These are phyloP conservation scores for Limnodromus scolopaceus DNA, from an alignment of 2,797 vertebrate species.

Conservation along the genomic window DNA sequence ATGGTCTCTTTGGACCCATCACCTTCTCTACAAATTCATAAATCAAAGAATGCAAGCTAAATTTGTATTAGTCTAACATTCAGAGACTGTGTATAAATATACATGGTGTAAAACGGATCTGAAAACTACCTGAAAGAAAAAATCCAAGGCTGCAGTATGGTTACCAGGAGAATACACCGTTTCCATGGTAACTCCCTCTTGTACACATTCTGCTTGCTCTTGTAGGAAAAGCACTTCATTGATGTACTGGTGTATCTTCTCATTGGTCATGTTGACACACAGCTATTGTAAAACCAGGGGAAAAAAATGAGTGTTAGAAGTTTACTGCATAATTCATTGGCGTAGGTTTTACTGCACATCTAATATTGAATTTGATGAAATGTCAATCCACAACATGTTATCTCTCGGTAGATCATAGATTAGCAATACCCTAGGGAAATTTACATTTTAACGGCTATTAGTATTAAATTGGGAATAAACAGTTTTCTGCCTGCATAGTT, in stretches of 20 bases:
- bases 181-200: conserved; percentile 94
- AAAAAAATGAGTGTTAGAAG: background rate
- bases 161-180: conserved; percentile 84
- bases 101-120: conserved; percentile 12
- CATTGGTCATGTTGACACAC: conserved; percentile 97
- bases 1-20: background rate
- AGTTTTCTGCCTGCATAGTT: background rate
- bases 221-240: conserved; percentile 93
- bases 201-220: conserved; percentile 92
- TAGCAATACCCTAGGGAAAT: background rate
- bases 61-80: background rate
- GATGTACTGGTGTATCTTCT: conserved; percentile 90
- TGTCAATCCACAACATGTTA: background rate
- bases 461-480: background rate
- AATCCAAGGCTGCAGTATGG: conserved; percentile 88
- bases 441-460: conserved; percentile 4
- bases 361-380: background rate
- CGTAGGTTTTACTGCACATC: background rate
- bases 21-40: background rate
- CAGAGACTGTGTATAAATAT: background rate
- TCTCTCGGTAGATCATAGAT: background rate
- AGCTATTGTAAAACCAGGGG: conserved; percentile 78
- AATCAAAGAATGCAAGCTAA: background rate
- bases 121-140: conserved; percentile 92
- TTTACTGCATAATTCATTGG: background rate